phyloP scores from a whole-genome alignment of 2,888 invertebrate species.

The Cryptus armator region DNA sequence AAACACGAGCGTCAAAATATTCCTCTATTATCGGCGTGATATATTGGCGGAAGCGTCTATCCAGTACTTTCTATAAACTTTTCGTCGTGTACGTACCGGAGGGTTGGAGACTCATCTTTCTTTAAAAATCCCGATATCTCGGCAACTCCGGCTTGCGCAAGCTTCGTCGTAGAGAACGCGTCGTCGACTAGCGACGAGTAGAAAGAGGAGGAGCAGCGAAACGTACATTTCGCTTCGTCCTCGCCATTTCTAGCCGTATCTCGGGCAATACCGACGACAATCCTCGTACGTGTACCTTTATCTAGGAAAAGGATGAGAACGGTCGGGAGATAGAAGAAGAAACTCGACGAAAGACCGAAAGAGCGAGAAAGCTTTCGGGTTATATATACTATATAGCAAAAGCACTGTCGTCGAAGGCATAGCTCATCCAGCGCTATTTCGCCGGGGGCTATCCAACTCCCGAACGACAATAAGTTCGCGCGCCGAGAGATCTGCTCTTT shows the following conservation, averaged over 20 bases:
- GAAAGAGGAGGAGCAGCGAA: constrained; percentile 26
- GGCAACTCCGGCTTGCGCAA: constrained; percentile 17
- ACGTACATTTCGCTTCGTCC: constrained; percentile 55
- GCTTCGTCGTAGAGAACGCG: neutral
- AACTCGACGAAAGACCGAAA: constrained; percentile 26
- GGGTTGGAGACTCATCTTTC: constrained; percentile 32
- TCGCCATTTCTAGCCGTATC: constrained; percentile 49
- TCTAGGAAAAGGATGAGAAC: constrained; percentile 46
- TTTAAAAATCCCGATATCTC: constrained; percentile 56
- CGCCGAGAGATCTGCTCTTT: constrained; percentile 74
- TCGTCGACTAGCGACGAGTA: constrained; percentile 34
- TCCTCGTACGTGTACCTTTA: constrained; percentile 58
- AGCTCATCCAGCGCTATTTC: constrained; percentile 71
- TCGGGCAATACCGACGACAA: constrained; percentile 49
- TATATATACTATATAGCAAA: constrained; percentile 32
- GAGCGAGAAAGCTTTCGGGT: constrained; percentile 28
- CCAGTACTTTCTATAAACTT: constrained; percentile 31
- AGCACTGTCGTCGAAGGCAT: constrained; percentile 72
- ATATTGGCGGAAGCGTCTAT: neutral
- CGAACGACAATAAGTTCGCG: constrained; percentile 74
- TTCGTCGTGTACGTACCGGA: constrained; percentile 5
- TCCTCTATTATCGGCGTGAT: constrained; percentile 28
- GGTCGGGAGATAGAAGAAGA: constrained; percentile 23
- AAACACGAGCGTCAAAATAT: constrained; percentile 16
- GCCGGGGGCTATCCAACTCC: constrained; percentile 66